Conservation (phyloP, 2,888 invertebrate genomes). For the Gymnoscelis rufifasciata region DNA sequence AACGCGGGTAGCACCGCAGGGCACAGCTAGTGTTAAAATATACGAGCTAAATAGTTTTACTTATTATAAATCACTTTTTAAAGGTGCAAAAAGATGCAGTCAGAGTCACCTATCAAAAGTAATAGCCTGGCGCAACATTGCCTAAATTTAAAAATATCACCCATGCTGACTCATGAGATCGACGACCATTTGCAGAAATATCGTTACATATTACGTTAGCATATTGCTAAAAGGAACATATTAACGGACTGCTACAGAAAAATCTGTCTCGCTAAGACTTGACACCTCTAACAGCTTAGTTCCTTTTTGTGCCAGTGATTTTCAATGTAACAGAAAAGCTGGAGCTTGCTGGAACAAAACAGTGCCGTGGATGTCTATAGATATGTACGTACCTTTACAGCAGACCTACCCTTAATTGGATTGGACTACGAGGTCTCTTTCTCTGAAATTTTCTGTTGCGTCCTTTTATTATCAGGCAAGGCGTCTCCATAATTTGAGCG, state of each 20-base stretch:
- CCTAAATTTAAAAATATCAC: too few relatives aligned
- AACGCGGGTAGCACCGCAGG: too few relatives aligned
- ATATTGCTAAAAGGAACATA: too few relatives aligned
- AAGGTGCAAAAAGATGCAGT: too few relatives aligned
- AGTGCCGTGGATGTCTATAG: neutral
- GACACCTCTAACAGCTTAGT: neutral
- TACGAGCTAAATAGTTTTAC: too few relatives aligned
- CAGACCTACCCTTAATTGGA: constrained; percentile 45
- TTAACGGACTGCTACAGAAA: neutral
- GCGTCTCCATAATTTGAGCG: constrained; percentile 36
- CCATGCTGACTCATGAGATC: too few relatives aligned
- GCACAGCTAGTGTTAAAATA: too few relatives aligned
- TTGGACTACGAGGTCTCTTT: constrained; percentile 38
- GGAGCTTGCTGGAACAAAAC: constrained; percentile 4
- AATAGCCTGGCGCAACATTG: too few relatives aligned
- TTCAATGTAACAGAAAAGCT: constrained; percentile 3
- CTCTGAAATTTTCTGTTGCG: constrained; percentile 47
- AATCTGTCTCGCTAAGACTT: neutral
- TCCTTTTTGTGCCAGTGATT: constrained; percentile 1
- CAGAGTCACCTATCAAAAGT: too few relatives aligned
- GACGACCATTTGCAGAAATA: neutral
- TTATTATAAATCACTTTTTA: too few relatives aligned
- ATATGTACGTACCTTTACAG: constrained; percentile 19
- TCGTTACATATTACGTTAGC: constrained; percentile 5
- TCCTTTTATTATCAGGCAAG: constrained; percentile 36